Base-by-base conservation (phyloP, 2,797 vertebrate genomes). In the Epinephelus malabaricus region DNA sequence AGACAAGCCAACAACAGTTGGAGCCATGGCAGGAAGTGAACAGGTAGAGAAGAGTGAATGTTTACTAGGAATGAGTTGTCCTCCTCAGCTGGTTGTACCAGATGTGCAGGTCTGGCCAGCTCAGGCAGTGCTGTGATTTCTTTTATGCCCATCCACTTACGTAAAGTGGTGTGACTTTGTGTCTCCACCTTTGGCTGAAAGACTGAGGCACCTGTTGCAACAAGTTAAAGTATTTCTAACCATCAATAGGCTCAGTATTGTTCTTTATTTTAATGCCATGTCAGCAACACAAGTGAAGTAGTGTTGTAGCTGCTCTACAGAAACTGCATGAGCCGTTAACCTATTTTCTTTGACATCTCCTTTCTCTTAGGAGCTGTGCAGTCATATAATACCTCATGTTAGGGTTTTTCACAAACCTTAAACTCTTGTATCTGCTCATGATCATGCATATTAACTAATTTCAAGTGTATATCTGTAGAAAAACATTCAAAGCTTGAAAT, bases 41-140 rank as follows among this genome's bases (percentile, higher is more conserved):
- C 23, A 27, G 54, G 68, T 74, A 25, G 25, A 50, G 46, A 77
- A 40, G 34, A 60, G 27, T 19, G 11, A 51, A 34, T 45, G 47
- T 55, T 34, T 55, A 64, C 3, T 21, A 0, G 27, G 38, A 40
- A 50, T 79, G 82, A 80, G 65, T 21, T 76, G 76, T 87, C n/a
- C 50, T 85, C 54, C 25, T 79, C 34, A 62, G 82, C 94, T 74
- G 75, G 93, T 88, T 64, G 51, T 67, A 92, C 95, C 86, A 82
- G 95, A 86, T 76, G 46, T 80, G 79, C 94, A 87, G 81, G 93
- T 94, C 81, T 55, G 69, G 46, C 85, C 76, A 30, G 85, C 55
- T 91, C 74, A 38, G 55, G 82, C 66, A 86, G 73, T 73, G 81
- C 68, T 46, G 66, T 58, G 54, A 64, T 71, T 81, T 55, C 18